Evolutionary conservation across 92 coral and sea anemone species (phyloP).

Genomic region (Plumapathes pennacea): DNA sequence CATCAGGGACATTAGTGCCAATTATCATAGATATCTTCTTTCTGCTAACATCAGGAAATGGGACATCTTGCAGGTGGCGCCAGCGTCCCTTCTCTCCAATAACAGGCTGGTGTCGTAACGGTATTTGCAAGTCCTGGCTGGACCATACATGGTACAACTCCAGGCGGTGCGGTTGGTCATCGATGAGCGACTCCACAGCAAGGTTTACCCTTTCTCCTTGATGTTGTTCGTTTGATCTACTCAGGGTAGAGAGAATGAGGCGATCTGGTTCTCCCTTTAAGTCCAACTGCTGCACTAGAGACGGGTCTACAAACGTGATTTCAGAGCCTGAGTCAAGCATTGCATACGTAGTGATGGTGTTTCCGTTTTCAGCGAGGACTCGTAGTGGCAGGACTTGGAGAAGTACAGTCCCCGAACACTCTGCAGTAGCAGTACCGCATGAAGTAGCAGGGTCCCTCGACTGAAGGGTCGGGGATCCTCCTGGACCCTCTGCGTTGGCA

Average conservation of each 20-base stretch:
- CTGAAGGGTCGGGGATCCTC: too few relatives aligned
- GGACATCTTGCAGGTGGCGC: constrained; percentile 4
- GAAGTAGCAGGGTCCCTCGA: background rate
- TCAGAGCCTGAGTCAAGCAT: constrained; percentile 53
- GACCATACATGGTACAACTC: constrained; percentile 10
- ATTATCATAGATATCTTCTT: constrained; percentile 15
- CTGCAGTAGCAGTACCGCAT: background rate
- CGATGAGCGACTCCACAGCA: constrained; percentile 15
- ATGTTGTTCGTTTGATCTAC: constrained; percentile 1
- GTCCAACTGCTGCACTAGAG: constrained; percentile 11
- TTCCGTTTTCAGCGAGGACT: constrained; percentile 4
- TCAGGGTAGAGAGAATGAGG: constrained; percentile 24
- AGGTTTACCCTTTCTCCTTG: constrained; percentile 20
- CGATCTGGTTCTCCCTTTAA: constrained; percentile 6
- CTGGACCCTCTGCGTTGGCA: too few relatives aligned
- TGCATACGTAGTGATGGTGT: constrained; percentile 25
- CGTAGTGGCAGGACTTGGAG: constrained; percentile 43
- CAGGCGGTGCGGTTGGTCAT: constrained; percentile 11
- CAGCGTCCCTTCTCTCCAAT: background rate
- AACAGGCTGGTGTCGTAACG: background rate
- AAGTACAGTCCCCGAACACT: constrained; percentile 18
- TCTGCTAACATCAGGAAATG: constrained; percentile 40
- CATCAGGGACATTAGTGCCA: constrained; percentile 43
- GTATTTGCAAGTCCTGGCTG: constrained; percentile 1
- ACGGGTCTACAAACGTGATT: constrained; percentile 43